Base-by-base conservation (phyloP, 2,888 invertebrate genomes). In the Halocaridina rubra region DNA sequence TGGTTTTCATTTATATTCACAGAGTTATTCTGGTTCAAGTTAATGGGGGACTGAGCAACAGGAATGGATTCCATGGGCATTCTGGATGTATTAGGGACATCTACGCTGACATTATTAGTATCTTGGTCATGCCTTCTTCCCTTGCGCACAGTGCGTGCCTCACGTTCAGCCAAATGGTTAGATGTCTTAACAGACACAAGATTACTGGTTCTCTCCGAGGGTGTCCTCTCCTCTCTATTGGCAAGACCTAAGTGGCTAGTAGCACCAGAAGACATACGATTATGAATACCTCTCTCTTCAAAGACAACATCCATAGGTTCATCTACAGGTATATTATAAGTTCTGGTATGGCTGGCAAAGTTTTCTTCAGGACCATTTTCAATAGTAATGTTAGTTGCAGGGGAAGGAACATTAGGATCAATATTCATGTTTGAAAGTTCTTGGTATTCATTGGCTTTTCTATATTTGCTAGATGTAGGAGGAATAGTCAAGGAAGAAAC, bases 241-340 rank as follows among this genome's bases (percentile, higher is more conserved):
- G 19, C 24, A 3, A n/a, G 22, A 61, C 30, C 13, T 16, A 39
- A n/a, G 7, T 33, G 24, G 19, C 61, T 27, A 16, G 19, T 39
- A 59, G 72, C 24, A 39, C 74, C 39, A 24, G 46, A 33, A 16
- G 80, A 72, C 24, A 57, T 10, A 57, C 71, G 77, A 30, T 59
- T 57, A 59, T 32, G 19, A 24, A 32, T 33, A 24, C 39, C 61
- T 53, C 77, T 53, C 7, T 84, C 78, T 29, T 32, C 77, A 46
- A 78, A 84, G 10, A 84, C 46, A 29, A 72, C 78, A 27, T 84
- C 78, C 78, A 84, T 78, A 16, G 78, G 72, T 61, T 61, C 71
- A 19, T 84, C 78, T 7, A 72, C 71, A 10, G 59, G 78, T 33
- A 78, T 72, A 22, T 19, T 57, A 29, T 78, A 78, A 8, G 67